phyloP scores from a whole-genome alignment of 2,888 invertebrate species.

The Dermolepida albohirtum region DNA sequence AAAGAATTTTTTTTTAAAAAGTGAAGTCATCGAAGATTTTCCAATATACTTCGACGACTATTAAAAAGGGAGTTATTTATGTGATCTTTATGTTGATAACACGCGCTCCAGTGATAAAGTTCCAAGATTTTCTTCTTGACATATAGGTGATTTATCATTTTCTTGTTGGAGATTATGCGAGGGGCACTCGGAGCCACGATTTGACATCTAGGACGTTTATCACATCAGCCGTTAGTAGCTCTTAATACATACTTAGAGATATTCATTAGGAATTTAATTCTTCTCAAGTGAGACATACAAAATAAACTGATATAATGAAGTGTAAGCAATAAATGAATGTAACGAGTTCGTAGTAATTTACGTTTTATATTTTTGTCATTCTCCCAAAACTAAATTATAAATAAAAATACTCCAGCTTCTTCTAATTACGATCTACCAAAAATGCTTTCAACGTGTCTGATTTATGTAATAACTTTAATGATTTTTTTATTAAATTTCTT shows the following conservation, averaged over 20 bases:
- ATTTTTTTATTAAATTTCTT: no score
- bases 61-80: slow-evolving; percentile 7
- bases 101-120: background rate
- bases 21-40: no score
- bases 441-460: no score
- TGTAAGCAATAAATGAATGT: no score
- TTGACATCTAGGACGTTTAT: slow-evolving; percentile 10
- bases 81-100: slow-evolving; percentile 10
- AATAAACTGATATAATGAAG: no score
- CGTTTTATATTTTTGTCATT: no score
- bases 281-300: background rate
- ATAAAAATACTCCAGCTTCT: no score
- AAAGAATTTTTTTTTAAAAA: no score
- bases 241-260: background rate
- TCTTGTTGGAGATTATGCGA: slow-evolving; percentile 21
- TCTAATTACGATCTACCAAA: no score
- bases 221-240: background rate
- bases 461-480: no score
- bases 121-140: slow-evolving; percentile 1
- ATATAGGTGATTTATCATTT: slow-evolving; percentile 26
- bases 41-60: background rate
- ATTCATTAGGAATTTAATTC: background rate
- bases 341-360: no score
- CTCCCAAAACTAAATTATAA: no score
- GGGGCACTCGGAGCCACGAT: slow-evolving; percentile 1